A percentile compares a stretch with the other conserved stretches of the same genome.
Conservation (phyloP, 2,113 vertebrate genomes). For the Pelobates fuscus region DNA sequence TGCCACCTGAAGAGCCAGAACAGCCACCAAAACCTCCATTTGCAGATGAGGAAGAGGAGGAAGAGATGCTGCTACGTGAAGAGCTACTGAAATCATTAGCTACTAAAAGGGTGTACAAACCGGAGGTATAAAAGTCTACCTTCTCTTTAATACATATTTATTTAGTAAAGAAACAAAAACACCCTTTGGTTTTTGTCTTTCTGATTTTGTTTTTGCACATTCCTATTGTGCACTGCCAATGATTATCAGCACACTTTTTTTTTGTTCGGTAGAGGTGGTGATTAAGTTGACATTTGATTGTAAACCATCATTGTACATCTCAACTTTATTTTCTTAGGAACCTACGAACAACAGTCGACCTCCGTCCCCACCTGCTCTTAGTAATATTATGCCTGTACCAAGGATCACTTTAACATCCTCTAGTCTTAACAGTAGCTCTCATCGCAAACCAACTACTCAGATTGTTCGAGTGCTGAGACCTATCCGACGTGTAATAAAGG, state of each 20-base stretch:
- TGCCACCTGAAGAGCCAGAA: constrained; percentile 82
- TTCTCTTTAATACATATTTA: too few species aligned
- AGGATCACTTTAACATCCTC: constrained; percentile 79
- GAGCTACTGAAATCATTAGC: constrained; percentile 92
- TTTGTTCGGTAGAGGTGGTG: too few species aligned
- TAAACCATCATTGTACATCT: too few species aligned
- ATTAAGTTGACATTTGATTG: too few species aligned
- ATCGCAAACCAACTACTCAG: constrained; percentile 74
- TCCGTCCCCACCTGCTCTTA: constrained; percentile 74
- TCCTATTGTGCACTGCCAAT: too few species aligned
- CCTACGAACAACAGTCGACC: constrained; percentile 77
- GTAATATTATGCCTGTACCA: constrained; percentile 64
- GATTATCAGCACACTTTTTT: too few species aligned
- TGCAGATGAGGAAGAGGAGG: constrained; percentile 95
- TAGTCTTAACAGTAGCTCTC: constrained; percentile 81
- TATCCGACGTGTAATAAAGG: constrained; percentile 76
- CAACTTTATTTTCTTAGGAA: constrained; percentile 63
- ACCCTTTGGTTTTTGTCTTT: too few species aligned
- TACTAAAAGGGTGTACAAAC: constrained; percentile 78
- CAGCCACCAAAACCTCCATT: constrained; percentile 94
- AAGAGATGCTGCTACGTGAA: constrained; percentile 96
- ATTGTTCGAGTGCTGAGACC: constrained; percentile 76
- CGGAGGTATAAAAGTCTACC: constrained; percentile 68
- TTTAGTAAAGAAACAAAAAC: too few species aligned
- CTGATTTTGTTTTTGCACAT: too few species aligned